A percentile compares a stretch with the other conserved stretches of the same genome.
Evolutionary conservation across 2,888 invertebrate species (phyloP).

Genomic region (Drosophila stalkeri): DNA sequence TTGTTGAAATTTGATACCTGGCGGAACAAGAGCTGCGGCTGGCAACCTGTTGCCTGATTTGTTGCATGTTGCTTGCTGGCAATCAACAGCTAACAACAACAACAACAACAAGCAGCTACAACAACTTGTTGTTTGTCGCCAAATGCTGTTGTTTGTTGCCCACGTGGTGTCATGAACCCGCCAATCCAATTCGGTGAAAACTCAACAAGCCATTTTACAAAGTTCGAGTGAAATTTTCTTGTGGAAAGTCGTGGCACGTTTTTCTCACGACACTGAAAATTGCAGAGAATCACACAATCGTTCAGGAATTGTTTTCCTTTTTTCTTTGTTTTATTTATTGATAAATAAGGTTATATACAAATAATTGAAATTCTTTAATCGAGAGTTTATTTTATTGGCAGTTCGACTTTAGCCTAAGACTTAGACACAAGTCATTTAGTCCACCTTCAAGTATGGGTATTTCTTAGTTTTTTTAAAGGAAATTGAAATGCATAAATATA

Average conservation of each 20-base stretch:
- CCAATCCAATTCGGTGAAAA: constrained; percentile 69
- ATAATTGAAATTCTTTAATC: not conserved
- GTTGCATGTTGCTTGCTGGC: constrained; percentile 57
- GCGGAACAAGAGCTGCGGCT: constrained; percentile 34
- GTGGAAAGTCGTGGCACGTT: constrained; percentile 55
- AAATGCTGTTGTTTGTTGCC: constrained; percentile 58
- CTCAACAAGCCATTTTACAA: constrained; percentile 46
- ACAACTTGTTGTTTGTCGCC: constrained; percentile 63
- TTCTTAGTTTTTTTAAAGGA: not conserved
- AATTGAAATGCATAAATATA: not conserved
- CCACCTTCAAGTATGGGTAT: not conserved
- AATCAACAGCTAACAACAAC: constrained; percentile 52
- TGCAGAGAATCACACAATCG: constrained; percentile 3
- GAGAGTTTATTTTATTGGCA: not conserved
- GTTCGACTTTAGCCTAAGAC: not conserved
- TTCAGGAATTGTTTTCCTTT: constrained; percentile 1
- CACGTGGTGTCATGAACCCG: constrained; percentile 77
- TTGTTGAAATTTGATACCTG: constrained; percentile 63
- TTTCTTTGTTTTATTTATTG: not conserved
- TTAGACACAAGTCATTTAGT: not conserved
- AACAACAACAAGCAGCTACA: constrained; percentile 23
- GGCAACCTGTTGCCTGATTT: constrained; percentile 67
- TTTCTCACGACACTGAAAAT: constrained; percentile 51
- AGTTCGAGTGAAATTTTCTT: constrained; percentile 52
- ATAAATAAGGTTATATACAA: constrained; percentile 1